These are phyloP conservation scores for Phallusia fumigata DNA, from an alignment of 23 tunicate species.

Conservation along the genomic window DNA sequence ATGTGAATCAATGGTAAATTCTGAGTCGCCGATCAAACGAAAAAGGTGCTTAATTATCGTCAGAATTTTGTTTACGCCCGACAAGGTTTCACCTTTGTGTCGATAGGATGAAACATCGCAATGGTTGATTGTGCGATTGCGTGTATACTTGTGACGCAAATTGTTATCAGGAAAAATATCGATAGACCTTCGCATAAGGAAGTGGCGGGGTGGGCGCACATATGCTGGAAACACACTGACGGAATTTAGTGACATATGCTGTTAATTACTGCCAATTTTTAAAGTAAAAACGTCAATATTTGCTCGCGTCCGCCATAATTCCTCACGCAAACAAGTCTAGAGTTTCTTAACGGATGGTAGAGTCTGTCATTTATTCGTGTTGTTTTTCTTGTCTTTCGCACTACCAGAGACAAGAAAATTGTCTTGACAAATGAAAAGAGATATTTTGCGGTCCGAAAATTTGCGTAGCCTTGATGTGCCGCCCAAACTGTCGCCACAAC, in stretches of 20 bases:
- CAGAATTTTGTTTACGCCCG: no score
- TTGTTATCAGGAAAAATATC: neutral
- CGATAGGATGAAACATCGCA: neutral
- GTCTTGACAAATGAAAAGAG: neutral
- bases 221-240: neutral
- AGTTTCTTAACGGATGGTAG: neutral
- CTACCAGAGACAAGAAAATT: neutral
- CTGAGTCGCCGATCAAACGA: neutral
- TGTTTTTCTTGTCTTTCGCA: neutral
- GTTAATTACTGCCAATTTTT: slow-evolving; percentile 8
- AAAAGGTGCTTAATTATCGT: neutral
- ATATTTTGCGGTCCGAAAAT: neutral
- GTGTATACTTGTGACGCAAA: slow-evolving; percentile 1
- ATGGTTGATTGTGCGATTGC: neutral
- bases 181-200: neutral
- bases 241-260: slow-evolving; percentile 12
- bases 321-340: neutral
- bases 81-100: neutral
- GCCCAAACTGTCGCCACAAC: neutral
- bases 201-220: slow-evolving; percentile 1
- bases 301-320: slow-evolving; percentile 1
- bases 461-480: slow-evolving; percentile 7
- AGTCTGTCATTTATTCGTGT: neutral
- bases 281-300: slow-evolving; percentile 13
- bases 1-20: neutral